Base-by-base conservation (phyloP, 1,140 invertebrate genomes). In the Drosophila saltans region DNA sequence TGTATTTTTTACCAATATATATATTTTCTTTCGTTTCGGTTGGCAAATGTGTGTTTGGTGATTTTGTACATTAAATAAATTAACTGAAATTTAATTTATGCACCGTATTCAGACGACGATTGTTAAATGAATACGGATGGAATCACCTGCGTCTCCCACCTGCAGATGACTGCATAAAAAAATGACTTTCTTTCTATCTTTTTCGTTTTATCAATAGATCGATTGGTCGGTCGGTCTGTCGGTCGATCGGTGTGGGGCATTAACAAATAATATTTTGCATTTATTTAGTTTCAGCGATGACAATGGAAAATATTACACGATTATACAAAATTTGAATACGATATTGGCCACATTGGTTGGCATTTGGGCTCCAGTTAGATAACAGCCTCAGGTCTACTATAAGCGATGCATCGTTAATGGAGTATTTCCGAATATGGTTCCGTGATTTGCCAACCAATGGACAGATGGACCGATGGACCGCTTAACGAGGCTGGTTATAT, bases 181-280 rank as follows among this genome's bases (percentile, higher is more conserved):
- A 77, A 82, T 88, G 66, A 80, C 83, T 86, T 88, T 86, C 83
- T 86, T 86, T 83, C 59, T 78, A 16, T 68, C 39, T 67, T 62
- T 41, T 41, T 43, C 59, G 41, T 61, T 78, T 69, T 66, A 59
- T 78, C 68, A 59, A 56, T 58, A 16, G 45, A 24, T 48, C 16
- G 16, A 16, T 45, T 10, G 40, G 10, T 41, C 5, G 43, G 16
- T 45, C n/a, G 43, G 16, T 6, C 16, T 7, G 43, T 48, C 16
- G 16, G 6, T 48, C 7, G 21, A 4, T 43, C 57, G 36, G 65
- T 66, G 30, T 76, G 67, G 43, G 55, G 66, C 64, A 65, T 68
- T 68, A 63, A 69, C 69, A 65, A 89, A 84, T 89, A 84, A 89
- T 84, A 84, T 88, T 88, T 88, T 75, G 83, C 84, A 88, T 88